phyloP scores from a whole-genome alignment of 2,113 vertebrate species.

The Aplodontia rufa region DNA sequence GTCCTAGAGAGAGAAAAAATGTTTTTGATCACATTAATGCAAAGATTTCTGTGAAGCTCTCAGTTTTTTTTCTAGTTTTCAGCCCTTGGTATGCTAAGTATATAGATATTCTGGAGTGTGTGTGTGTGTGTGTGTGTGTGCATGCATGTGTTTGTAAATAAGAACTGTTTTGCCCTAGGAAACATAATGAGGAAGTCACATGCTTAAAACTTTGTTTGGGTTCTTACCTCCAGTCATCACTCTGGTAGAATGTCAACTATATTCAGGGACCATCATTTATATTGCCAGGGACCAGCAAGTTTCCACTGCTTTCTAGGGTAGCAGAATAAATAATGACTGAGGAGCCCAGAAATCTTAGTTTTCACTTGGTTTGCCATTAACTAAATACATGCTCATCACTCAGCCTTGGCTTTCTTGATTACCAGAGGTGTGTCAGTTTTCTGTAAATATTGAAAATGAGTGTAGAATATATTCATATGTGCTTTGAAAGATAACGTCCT shows the following conservation, averaged over 20 bases:
- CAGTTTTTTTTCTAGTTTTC: neutral
- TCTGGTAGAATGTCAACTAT: neutral
- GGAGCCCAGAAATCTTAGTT: neutral
- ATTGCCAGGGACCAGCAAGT: neutral
- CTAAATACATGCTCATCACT: neutral
- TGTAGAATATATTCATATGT: neutral
- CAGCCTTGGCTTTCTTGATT: neutral
- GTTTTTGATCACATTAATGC: neutral
- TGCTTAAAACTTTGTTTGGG: neutral
- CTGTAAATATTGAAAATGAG: neutral
- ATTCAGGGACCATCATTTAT: neutral
- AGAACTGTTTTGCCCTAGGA: neutral
- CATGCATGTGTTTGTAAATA: neutral
- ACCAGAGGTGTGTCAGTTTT: neutral
- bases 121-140: neutral
- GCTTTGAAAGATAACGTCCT: neutral
- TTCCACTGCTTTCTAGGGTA: neutral
- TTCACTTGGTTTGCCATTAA: neutral
- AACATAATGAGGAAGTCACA: neutral
- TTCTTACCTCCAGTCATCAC: neutral
- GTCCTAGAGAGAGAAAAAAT: neutral
- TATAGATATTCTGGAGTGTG: neutral
- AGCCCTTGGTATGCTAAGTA: neutral
- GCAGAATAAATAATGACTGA: neutral
- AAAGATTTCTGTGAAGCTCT: neutral